Conservation (phyloP, 30 jellyfish, hydroid and myxozoan genomes). For the Morbakka virulenta region DNA sequence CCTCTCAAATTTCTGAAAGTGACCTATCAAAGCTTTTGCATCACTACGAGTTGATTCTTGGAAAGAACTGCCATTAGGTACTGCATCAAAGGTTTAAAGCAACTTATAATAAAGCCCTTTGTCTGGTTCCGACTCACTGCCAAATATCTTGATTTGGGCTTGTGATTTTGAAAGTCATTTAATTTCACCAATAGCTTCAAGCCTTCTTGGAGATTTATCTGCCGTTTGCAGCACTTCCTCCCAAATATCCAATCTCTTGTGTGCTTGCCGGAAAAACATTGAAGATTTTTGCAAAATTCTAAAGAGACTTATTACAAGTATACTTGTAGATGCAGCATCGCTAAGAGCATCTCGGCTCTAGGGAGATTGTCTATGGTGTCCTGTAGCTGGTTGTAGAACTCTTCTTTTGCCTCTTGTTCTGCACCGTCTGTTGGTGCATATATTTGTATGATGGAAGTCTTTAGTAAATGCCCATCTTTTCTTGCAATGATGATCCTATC, state of each 20-base stretch:
- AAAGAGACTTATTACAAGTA: conserved; percentile 28
- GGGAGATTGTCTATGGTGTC: too few relatives aligned
- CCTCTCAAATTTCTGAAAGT: neutral
- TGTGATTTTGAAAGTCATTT: conserved; percentile 39
- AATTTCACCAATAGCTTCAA: conserved; percentile 25
- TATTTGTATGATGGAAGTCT: too few relatives aligned
- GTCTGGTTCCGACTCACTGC: conserved; percentile 3
- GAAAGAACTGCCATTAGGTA: neutral
- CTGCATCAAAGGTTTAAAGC: conserved; percentile 1
- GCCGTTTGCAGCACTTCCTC: conserved; percentile 15
- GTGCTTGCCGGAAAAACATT: conserved; percentile 41
- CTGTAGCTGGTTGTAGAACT: too few relatives aligned
- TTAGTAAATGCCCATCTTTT: too few relatives aligned
- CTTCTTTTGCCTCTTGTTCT: too few relatives aligned
- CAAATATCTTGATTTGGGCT: conserved; percentile 27
- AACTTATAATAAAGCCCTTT: neutral
- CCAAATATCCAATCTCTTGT: conserved; percentile 36
- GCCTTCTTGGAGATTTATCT: conserved; percentile 32
- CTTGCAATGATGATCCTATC: too few relatives aligned
- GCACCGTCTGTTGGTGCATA: too few relatives aligned
- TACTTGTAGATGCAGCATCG: conserved; percentile 39
- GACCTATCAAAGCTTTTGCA: conserved; percentile 13
- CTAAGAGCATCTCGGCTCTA: too few relatives aligned
- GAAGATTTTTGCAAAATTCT: conserved; percentile 1
- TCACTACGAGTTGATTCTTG: conserved; percentile 25